Evolutionary conservation across 2,888 invertebrate species (phyloP), one percentile per base, ranked within the genome.

Genomic region (Diabrotica balteata): DNA sequence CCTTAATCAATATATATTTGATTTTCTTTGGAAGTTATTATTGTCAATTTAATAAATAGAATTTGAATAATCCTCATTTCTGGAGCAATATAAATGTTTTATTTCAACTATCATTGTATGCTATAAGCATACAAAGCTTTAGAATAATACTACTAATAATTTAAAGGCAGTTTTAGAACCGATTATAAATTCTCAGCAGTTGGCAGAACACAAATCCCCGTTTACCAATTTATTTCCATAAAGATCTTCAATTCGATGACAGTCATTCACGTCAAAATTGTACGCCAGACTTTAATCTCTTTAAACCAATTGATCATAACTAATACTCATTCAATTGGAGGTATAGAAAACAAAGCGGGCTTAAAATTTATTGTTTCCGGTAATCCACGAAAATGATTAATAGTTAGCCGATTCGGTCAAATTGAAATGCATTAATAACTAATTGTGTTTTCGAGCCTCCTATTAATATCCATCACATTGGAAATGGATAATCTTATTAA

Each of bases 371-470:
- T 67, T 61, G 62, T 62, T 57, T 62, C 43, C 58, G n/a, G 52
- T 62, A 66, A 66, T 67, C 57, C 67, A 52, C 17, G 57, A 58
- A 58, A 62, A 59, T 67, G 67, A 67, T 67, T 67, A 67, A 67
- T 67, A 67, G 51, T 32, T 43, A 62, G 42, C 53, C 57, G 62
- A 62, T 42, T 32, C 51, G 17, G 46, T 32, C 53, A 62, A 58
- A 67, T 67, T 62, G 58, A 62, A 58, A 58, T 52, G 58, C 67
- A 67, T 67, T 58, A 67, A 58, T 67, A 67, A 58, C 58, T 58
- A 62, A 53, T 62, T 51, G 49, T 62, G 59, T 67, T 67, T 67
- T 45, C 43, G 17, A 45, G 45, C 4, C 8, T 47, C 47, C 10
- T 45, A 57, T 57, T 57, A 8, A 45, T 57, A 44, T 44, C 11